Conservation (phyloP, 2,888 invertebrate species). For the Candidula unifasciata region DNA sequence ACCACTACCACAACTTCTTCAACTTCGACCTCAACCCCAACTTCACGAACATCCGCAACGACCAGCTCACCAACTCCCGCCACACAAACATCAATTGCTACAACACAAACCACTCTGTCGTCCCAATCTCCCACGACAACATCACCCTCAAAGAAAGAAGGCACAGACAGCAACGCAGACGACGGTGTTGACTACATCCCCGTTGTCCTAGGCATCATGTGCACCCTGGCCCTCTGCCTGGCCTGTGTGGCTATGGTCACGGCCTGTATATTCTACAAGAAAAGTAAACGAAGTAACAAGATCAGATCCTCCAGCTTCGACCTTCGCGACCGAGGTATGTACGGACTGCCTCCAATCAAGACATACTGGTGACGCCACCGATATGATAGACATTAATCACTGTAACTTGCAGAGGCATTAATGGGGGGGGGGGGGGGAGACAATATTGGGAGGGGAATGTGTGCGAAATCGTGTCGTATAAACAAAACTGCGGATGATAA, state of each 20-base stretch:
- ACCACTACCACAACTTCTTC: not conserved
- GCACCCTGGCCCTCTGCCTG: constrained; percentile 47
- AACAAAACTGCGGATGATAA: too few species aligned
- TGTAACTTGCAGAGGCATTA: not conserved
- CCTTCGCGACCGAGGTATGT: not conserved
- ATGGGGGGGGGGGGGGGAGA: too few species aligned
- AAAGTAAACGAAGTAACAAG: constrained; percentile 2
- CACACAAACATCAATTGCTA: constrained; percentile 11
- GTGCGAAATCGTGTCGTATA: too few species aligned
- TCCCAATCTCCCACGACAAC: constrained; percentile 1
- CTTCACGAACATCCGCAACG: constrained; percentile 32
- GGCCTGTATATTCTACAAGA: constrained; percentile 27
- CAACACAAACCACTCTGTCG: not conserved
- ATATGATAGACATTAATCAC: not conserved
- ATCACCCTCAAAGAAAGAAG: not conserved
- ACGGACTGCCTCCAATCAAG: not conserved
- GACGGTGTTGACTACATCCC: constrained; percentile 24
- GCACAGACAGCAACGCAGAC: not conserved
- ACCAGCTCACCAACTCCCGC: constrained; percentile 18
- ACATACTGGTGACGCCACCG: constrained; percentile 1
- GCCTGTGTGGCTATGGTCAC: constrained; percentile 22
- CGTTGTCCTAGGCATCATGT: constrained; percentile 45
- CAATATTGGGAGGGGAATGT: too few species aligned
- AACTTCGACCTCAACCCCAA: not conserved
- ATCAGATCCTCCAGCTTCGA: not conserved